Percentiles rank a stretch among this genome's conserved stretches.
phyloP scores from a whole-genome alignment of 2,113 vertebrate species.

The Chascanopsetta lugubris region DNA sequence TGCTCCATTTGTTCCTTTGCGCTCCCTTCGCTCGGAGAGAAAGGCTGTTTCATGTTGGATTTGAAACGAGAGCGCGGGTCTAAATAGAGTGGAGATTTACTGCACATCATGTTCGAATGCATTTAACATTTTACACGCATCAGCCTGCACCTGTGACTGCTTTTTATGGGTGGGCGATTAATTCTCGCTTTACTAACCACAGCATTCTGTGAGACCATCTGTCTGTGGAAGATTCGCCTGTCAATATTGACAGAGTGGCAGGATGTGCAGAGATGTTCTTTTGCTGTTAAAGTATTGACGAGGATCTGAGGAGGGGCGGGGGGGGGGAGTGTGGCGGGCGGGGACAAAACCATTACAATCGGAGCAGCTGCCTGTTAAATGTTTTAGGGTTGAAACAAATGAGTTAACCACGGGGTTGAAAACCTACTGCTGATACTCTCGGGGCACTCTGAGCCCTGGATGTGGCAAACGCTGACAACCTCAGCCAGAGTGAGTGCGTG shows the following conservation, averaged over 20 bases:
- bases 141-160: background rate
- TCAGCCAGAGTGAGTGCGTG: background rate
- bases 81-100: background rate
- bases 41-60: background rate
- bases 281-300: background rate
- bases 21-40: background rate
- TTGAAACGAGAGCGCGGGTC: background rate
- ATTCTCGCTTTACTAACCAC: constrained; percentile 18
- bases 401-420: background rate
- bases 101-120: too few relatives aligned
- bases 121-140: background rate
- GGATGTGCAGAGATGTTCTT: constrained; percentile 11
- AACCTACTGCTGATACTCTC: background rate
- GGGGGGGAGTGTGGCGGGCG: too few relatives aligned
- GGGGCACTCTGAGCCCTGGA: background rate
- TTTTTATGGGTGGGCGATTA: constrained; percentile 28
- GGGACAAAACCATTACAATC: background rate
- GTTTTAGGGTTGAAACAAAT: background rate
- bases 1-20: background rate
- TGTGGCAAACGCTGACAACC: background rate
- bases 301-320: constrained; percentile 2
- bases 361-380: background rate
- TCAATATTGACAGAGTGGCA: constrained; percentile 46
- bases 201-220: constrained; percentile 28
- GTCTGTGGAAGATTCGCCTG: constrained; percentile 30